Evolutionary conservation across 2,888 invertebrate species (phyloP).

Genomic region (Sicus ferrugineus): DNA sequence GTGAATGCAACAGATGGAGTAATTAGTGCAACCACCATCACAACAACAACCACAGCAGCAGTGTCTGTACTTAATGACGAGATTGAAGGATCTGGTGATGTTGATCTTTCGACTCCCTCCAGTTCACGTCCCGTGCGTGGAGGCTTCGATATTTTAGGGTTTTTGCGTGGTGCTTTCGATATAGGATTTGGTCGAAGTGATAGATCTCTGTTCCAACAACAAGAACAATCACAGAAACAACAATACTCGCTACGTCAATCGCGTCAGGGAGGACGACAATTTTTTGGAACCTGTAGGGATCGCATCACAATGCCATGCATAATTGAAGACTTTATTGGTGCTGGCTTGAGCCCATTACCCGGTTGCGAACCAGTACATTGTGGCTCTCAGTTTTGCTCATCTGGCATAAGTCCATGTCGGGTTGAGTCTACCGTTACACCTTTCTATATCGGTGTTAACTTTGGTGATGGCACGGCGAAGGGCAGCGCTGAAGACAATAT

Average conservation of each 20-base stretch:
- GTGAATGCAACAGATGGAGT: not conserved
- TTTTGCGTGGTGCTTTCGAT: constrained; percentile 57
- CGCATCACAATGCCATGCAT: constrained; percentile 84
- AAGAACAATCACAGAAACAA: constrained; percentile 22
- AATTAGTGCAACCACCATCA: not conserved
- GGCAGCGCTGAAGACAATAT: constrained; percentile 81
- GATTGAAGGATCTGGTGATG: constrained; percentile 69
- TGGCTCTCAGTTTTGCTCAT: constrained; percentile 75
- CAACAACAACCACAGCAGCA: constrained; percentile 13
- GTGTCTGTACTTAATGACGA: constrained; percentile 54
- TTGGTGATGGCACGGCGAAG: constrained; percentile 74
- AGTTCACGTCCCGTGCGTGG: constrained; percentile 54
- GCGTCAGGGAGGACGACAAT: constrained; percentile 47
- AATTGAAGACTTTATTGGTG: constrained; percentile 80
- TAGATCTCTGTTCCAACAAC: constrained; percentile 17
- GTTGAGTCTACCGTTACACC: constrained; percentile 81
- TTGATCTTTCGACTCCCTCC: constrained; percentile 39
- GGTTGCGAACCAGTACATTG: constrained; percentile 82
- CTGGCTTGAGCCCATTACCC: constrained; percentile 55
- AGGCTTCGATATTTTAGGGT: constrained; percentile 61
- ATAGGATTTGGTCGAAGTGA: constrained; percentile 43
- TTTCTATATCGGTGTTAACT: constrained; percentile 80
- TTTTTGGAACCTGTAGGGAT: constrained; percentile 70
- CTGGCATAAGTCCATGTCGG: constrained; percentile 65
- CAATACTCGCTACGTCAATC: constrained; percentile 30